phyloP scores from a whole-genome alignment of 2,888 invertebrate genomes.

The Aproaerema taeniolella region DNA sequence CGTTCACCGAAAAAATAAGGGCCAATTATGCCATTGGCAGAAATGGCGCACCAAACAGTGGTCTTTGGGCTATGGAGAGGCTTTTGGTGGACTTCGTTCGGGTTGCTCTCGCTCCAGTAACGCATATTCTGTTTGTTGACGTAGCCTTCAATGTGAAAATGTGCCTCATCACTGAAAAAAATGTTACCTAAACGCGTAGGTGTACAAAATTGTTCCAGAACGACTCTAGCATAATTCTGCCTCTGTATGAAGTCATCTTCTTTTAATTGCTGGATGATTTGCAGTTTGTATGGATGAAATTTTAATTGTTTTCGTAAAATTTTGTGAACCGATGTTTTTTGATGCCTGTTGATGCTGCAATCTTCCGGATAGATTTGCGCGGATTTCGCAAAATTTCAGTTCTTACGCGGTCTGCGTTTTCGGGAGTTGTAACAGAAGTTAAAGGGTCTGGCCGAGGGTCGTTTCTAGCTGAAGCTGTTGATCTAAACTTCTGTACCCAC shows the following conservation, averaged over 20 bases:
- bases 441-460: slow-evolving; percentile 11
- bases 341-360: too few relatives aligned
- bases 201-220: slow-evolving; percentile 16
- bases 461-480: neutral
- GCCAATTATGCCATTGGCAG: slow-evolving; percentile 14
- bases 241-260: slow-evolving; percentile 6
- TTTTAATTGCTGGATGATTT: too few relatives aligned
- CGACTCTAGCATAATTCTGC: slow-evolving; percentile 13
- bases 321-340: too few relatives aligned
- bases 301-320: too few relatives aligned
- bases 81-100: slow-evolving; percentile 15
- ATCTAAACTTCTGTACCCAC: slow-evolving; percentile 18
- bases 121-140: slow-evolving; percentile 16
- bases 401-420: slow-evolving; percentile 19
- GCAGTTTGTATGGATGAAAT: too few relatives aligned
- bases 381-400: too few relatives aligned
- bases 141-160: slow-evolving; percentile 18
- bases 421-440: slow-evolving; percentile 22
- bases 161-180: too few relatives aligned
- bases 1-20: slow-evolving; percentile 16
- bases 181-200: slow-evolving; percentile 14
- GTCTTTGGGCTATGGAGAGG: slow-evolving; percentile 15
- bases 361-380: too few relatives aligned
- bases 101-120: slow-evolving; percentile 15
- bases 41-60: slow-evolving; percentile 17